phyloP scores from a whole-genome alignment of 2,113 vertebrate genomes.

The Halcyon malimbica region DNA sequence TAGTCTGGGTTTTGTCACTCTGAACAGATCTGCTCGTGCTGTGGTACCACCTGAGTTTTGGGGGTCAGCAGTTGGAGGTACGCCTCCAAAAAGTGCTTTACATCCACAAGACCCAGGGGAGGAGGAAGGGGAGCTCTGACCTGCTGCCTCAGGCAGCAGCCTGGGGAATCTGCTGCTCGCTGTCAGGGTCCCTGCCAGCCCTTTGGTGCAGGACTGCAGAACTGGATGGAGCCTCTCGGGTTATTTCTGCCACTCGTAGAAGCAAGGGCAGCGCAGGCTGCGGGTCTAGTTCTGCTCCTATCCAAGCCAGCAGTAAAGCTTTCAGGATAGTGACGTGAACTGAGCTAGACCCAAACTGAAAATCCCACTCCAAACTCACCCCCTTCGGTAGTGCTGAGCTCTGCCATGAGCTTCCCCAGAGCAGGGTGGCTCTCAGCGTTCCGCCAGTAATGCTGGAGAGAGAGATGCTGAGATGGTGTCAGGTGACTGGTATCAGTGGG shows the following conservation, averaged over 20 bases:
- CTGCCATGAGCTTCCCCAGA: neutral
- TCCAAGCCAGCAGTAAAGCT: neutral
- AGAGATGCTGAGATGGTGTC: neutral
- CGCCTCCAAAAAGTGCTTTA: neutral
- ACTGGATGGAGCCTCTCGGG: neutral
- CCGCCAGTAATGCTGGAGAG: neutral
- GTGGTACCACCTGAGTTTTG: neutral
- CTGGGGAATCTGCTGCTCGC: neutral
- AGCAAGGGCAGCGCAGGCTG: neutral
- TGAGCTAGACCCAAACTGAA: neutral
- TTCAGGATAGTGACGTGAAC: neutral
- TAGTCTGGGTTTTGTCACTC: neutral
- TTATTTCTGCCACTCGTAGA: neutral
- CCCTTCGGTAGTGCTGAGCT: neutral
- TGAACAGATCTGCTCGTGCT: neutral
- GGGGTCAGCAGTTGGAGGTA: neutral
- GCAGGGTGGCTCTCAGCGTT: neutral
- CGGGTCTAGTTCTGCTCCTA: neutral
- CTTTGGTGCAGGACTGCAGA: neutral
- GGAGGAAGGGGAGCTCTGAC: neutral
- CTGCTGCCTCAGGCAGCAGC: neutral
- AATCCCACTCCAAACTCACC: neutral
- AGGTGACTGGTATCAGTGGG: neutral
- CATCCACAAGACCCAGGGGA: fast-evolving
- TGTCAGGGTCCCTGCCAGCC: neutral